phyloP scores from a whole-genome alignment of 2,888 invertebrate species.

The Heliconius aoede region DNA sequence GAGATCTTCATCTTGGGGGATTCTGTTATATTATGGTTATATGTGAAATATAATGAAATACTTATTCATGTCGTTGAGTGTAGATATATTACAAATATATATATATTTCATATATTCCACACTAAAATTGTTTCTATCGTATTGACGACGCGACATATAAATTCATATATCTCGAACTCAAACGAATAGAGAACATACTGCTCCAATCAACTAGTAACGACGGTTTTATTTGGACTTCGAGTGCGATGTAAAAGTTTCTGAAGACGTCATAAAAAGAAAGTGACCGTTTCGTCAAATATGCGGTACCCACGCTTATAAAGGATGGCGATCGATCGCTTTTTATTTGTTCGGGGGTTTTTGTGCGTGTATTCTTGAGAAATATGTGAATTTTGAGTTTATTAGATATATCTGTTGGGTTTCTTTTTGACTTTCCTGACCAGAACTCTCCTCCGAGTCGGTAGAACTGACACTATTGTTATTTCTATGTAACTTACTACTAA shows the following conservation, averaged over 20 bases:
- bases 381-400: not conserved
- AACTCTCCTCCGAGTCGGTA: too few relatives aligned
- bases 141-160: slow-evolving; percentile 3
- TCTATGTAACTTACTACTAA: too few relatives aligned
- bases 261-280: slow-evolving; percentile 40
- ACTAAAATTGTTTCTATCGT: not conserved
- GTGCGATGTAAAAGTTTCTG: slow-evolving; percentile 42
- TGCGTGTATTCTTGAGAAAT: not conserved
- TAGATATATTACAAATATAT: not conserved
- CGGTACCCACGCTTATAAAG: slow-evolving; percentile 24
- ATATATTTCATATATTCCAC: not conserved
- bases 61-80: not conserved
- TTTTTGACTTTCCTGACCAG: too few relatives aligned
- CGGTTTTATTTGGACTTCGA: slow-evolving; percentile 28
- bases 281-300: slow-evolving; percentile 39
- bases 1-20: too few relatives aligned
- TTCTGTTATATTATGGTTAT: too few relatives aligned
- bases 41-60: too few relatives aligned
- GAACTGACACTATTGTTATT: too few relatives aligned
- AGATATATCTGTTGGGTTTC: too few relatives aligned
- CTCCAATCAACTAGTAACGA: slow-evolving; percentile 25
- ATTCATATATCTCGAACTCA: slow-evolving; percentile 23
- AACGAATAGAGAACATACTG: slow-evolving; percentile 26
- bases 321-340: slow-evolving; percentile 29
- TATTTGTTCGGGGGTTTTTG: not conserved